Conservation (phyloP, 2,888 invertebrate species). For the Cataglyphis cursor region DNA sequence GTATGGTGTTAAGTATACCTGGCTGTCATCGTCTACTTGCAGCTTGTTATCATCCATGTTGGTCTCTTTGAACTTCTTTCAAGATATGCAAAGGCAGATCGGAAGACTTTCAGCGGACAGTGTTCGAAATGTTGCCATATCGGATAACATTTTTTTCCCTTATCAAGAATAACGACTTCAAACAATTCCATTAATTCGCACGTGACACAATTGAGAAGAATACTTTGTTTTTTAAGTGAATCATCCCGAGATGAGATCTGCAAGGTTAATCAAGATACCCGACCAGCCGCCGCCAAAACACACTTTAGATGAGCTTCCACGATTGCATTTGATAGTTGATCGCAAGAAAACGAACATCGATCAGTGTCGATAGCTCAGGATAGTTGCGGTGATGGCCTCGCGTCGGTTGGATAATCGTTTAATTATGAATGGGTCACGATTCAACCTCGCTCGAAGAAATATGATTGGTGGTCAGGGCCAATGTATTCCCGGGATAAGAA, state of each 20-base stretch:
- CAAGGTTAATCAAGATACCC: neutral
- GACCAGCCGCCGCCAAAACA: neutral
- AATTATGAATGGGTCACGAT: constrained; percentile 71
- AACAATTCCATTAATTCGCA: neutral
- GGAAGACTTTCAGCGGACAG: constrained; percentile 34
- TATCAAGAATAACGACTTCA: neutral
- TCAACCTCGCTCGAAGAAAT: constrained; percentile 21
- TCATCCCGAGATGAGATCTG: neutral
- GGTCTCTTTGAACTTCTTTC: neutral
- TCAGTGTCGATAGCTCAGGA: constrained; percentile 56
- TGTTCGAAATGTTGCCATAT: neutral
- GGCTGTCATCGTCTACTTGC: constrained; percentile 66
- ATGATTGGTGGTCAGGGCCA: neutral
- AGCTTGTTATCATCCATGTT: constrained; percentile 63
- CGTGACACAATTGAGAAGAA: neutral
- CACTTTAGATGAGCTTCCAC: constrained; percentile 1
- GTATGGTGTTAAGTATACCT: constrained; percentile 63
- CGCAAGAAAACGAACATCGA: constrained; percentile 64
- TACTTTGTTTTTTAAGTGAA: neutral
- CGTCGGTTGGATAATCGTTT: constrained; percentile 55
- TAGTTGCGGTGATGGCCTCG: constrained; percentile 55
- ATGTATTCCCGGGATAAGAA: neutral
- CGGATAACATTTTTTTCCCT: constrained; percentile 2
- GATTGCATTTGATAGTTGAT: constrained; percentile 13
- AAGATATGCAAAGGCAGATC: neutral